These are phyloP conservation scores for Euzophera pinguis DNA, from an alignment of 2,888 invertebrate genomes.

Conservation along the genomic window DNA sequence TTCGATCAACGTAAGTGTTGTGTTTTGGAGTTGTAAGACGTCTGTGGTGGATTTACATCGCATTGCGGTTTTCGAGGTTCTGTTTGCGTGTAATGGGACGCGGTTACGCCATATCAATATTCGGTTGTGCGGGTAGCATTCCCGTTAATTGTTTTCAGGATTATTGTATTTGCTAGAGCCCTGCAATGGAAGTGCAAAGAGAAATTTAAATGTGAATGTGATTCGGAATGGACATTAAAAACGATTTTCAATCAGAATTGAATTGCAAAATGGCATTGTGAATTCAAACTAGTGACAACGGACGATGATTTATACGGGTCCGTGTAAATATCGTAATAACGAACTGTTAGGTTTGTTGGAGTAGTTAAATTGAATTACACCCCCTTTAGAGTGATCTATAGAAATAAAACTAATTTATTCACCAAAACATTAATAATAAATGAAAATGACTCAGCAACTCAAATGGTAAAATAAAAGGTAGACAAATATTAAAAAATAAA, in stretches of 20 bases:
- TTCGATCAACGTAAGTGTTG: slow-evolving; percentile 78
- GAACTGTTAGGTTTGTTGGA: not conserved
- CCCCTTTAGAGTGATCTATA: too few relatives aligned
- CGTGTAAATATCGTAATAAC: not conserved
- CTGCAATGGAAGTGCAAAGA: slow-evolving; percentile 1
- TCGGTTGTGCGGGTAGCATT: slow-evolving; percentile 37
- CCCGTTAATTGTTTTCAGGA: slow-evolving; percentile 34
- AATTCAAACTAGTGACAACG: not conserved
- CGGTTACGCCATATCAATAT: slow-evolving; percentile 52
- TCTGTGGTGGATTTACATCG: slow-evolving; percentile 48
- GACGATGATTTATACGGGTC: slow-evolving; percentile 5
- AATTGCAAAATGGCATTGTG: slow-evolving; percentile 2
- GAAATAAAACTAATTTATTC: too few relatives aligned
- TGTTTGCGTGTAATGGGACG: slow-evolving; percentile 50
- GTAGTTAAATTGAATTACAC: too few relatives aligned
- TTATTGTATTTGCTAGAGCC: slow-evolving; percentile 19
- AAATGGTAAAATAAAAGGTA: not conserved
- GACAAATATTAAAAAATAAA: too few relatives aligned
- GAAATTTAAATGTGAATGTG: slow-evolving; percentile 11
- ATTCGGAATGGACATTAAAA: slow-evolving; percentile 1
- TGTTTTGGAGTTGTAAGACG: slow-evolving; percentile 41
- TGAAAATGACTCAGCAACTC: not conserved
- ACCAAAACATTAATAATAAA: too few relatives aligned
- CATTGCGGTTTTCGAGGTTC: slow-evolving; percentile 55
- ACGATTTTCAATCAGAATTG: not conserved